phyloP scores from a whole-genome alignment of 53 echinoderm and acorn worm species.

The Holothuria leucospilota region DNA sequence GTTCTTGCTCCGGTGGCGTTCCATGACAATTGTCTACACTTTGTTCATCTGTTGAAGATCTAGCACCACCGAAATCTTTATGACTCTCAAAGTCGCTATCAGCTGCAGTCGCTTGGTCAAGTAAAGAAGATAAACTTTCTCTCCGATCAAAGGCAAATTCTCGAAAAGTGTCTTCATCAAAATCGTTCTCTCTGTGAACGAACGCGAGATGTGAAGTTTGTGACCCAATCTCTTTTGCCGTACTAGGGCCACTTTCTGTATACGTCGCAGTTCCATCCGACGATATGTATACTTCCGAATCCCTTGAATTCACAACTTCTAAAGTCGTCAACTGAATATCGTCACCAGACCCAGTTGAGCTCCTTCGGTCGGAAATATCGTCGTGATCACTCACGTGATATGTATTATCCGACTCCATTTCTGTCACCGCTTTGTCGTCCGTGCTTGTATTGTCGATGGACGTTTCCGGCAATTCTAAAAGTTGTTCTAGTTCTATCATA shows the following conservation, averaged over 20 bases:
- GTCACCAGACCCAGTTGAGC: slow-evolving; percentile 59
- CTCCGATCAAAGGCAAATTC: not conserved
- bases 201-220: not conserved
- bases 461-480: slow-evolving; percentile 89
- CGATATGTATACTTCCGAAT: slow-evolving; percentile 29
- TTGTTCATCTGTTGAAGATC: not conserved
- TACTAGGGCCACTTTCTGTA: slow-evolving; percentile 2
- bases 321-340: not conserved
- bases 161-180: slow-evolving; percentile 29
- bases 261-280: slow-evolving; percentile 35
- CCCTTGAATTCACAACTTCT: slow-evolving; percentile 49
- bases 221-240: not conserved
- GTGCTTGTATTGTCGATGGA: slow-evolving; percentile 81
- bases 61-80: slow-evolving; percentile 1
- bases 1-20: too few species aligned
- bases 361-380: slow-evolving; percentile 25
- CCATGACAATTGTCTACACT: not conserved
- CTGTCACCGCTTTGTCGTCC: slow-evolving; percentile 50
- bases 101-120: slow-evolving; percentile 46
- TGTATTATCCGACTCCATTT: slow-evolving; percentile 52
- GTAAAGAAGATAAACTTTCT: slow-evolving; percentile 39
- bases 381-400: slow-evolving; percentile 53
- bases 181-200: not conserved
- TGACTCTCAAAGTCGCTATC: slow-evolving; percentile 40
- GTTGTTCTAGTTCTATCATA: slow-evolving; percentile 75